Percentiles rank a stretch among this genome's conserved stretches.
These are phyloP conservation scores for Anodontia alba DNA, from an alignment of 2,888 invertebrate species.

Conservation along the genomic window DNA sequence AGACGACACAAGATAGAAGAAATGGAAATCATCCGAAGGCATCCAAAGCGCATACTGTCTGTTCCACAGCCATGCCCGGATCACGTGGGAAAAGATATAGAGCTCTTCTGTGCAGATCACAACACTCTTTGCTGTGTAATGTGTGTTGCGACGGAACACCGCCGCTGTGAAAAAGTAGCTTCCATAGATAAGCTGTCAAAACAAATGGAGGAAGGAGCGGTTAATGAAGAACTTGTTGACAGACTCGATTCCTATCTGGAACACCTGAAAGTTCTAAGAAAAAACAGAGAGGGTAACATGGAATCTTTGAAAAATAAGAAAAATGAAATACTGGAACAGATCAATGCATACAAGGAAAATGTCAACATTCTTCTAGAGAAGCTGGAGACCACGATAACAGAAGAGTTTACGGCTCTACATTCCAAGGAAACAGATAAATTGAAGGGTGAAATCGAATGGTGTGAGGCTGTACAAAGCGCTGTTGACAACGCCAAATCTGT, in stretches of 20 bases:
- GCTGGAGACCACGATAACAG: slow-evolving; percentile 42
- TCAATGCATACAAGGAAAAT: slow-evolving; percentile 59
- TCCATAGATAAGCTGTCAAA: slow-evolving; percentile 62
- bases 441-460: slow-evolving; percentile 54
- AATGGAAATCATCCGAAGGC: slow-evolving; percentile 57
- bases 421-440: slow-evolving; percentile 36
- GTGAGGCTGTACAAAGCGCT: slow-evolving; percentile 48
- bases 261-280: slow-evolving; percentile 50
- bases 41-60: slow-evolving; percentile 57
- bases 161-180: slow-evolving; percentile 61
- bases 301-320: slow-evolving; percentile 49
- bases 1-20: slow-evolving; percentile 62
- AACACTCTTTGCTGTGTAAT: slow-evolving; percentile 61
- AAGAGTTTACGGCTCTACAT: slow-evolving; percentile 47
- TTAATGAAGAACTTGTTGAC: slow-evolving; percentile 58
- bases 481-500: slow-evolving; percentile 59
- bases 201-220: slow-evolving; percentile 58
- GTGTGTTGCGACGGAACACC: slow-evolving; percentile 62
- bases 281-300: slow-evolving; percentile 49
- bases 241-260: slow-evolving; percentile 58
- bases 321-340: slow-evolving; percentile 50
- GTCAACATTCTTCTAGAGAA: slow-evolving; percentile 53
- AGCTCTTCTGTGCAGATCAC: slow-evolving; percentile 62
- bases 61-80: slow-evolving; percentile 62
- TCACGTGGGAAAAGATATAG: slow-evolving; percentile 63